phyloP scores from a whole-genome alignment of 2,888 invertebrate species.

The Thecocarcelia acutangulata region DNA sequence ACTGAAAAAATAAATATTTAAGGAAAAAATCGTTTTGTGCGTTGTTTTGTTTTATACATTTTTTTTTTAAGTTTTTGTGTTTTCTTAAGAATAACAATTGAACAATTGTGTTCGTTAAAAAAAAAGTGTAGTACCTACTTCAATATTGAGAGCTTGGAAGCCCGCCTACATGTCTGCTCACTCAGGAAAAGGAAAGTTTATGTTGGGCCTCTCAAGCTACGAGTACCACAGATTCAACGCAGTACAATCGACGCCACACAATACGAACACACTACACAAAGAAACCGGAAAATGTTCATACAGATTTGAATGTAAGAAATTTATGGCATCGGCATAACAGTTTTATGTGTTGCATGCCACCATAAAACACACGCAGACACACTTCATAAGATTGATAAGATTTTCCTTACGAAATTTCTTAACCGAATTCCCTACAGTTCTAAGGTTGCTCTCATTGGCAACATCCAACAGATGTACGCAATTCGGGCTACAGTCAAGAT shows the following conservation, averaged over 20 bases:
- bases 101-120: conserved; percentile 40
- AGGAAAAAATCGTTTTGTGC: conserved; percentile 12
- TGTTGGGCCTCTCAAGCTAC: background rate
- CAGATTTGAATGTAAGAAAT: conserved; percentile 1
- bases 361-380: conserved; percentile 15
- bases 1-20: conserved; percentile 48
- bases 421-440: conserved; percentile 6
- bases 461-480: too few relatives aligned
- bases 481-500: too few relatives aligned
- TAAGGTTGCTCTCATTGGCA: background rate
- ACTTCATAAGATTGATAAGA: conserved; percentile 8
- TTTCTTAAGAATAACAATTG: conserved; percentile 50
- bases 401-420: background rate
- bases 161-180: conserved; percentile 61
- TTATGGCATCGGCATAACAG: conserved; percentile 16
- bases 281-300: conserved; percentile 22
- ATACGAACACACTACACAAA: conserved; percentile 8
- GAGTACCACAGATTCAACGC: conserved; percentile 40
- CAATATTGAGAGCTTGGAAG: conserved; percentile 46
- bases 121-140: conserved; percentile 19
- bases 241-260: conserved; percentile 47
- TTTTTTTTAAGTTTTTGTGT: conserved; percentile 31
- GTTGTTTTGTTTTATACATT: too few relatives aligned
- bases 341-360: conserved; percentile 27
- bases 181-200: conserved; percentile 54